Conservation (phyloP, 2,113 vertebrate genomes). For the Hippocampus comes region DNA sequence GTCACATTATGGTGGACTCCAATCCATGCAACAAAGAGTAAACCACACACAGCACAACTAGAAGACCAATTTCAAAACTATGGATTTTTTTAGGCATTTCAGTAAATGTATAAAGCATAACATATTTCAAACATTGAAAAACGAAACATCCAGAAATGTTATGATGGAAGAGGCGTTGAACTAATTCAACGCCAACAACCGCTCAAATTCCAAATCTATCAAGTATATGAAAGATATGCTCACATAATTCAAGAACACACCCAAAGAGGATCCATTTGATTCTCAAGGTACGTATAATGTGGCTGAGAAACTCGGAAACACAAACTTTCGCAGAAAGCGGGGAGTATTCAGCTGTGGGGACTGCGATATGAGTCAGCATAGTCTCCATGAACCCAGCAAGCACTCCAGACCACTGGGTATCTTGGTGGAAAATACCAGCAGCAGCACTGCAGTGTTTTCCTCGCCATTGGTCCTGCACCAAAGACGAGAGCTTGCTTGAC, state of each 20-base stretch:
- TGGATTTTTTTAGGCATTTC: neutral
- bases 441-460: slow-evolving; percentile 73
- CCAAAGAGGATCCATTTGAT: neutral
- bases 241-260: neutral
- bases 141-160: neutral
- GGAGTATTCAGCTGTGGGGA: slow-evolving; percentile 9
- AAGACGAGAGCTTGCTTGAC: slow-evolving; percentile 44
- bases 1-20: neutral
- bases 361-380: slow-evolving; percentile 57
- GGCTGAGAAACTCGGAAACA: neutral
- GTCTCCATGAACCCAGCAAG: slow-evolving; percentile 64
- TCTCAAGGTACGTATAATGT: neutral
- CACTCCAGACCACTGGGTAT: slow-evolving; percentile 13
- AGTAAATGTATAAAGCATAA: neutral
- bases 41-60: neutral
- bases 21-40: neutral
- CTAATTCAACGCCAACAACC: neutral
- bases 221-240: neutral
- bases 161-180: neutral
- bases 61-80: neutral
- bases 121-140: no score
- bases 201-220: neutral
- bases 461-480: slow-evolving; percentile 72
- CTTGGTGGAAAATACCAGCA: slow-evolving; percentile 66
- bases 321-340: neutral